These are phyloP conservation scores for Dipus sagitta DNA, from an alignment of 2,797 vertebrate genomes.

Conservation along the genomic window DNA sequence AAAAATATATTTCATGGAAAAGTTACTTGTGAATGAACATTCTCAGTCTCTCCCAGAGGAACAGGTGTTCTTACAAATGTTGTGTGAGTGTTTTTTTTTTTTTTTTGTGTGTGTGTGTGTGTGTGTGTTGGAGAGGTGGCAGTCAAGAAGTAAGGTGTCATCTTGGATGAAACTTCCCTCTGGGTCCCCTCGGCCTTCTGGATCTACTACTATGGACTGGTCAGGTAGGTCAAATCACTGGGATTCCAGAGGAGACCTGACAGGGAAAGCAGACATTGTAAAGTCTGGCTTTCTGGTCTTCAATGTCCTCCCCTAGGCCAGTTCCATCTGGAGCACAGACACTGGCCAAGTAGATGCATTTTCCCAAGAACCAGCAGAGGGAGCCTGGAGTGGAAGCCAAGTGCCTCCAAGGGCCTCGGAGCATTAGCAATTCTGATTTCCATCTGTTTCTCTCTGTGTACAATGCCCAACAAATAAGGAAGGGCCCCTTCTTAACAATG, in stretches of 20 bases:
- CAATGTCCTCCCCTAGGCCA: background rate
- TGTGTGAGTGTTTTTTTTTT: background rate
- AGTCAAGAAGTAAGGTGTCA: background rate
- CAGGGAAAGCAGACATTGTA: background rate
- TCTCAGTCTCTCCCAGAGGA: slow-evolving; percentile 14
- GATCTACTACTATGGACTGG: background rate
- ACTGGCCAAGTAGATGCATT: background rate
- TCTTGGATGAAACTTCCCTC: background rate
- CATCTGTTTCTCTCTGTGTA: slow-evolving; percentile 5
- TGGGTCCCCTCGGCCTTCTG: background rate
- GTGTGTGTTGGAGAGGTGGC: background rate
- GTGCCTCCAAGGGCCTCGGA: background rate
- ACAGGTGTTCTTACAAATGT: background rate
- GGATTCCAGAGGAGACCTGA: background rate
- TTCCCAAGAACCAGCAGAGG: slow-evolving; percentile 74
- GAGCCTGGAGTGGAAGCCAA: slow-evolving; percentile 62
- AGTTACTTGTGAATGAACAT: background rate
- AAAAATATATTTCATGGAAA: slow-evolving; percentile 28
- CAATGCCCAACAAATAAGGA: background rate
- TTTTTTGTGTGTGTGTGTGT: background rate
- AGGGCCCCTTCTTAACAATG: slow-evolving; percentile 15
- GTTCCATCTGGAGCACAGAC: background rate
- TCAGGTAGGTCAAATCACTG: background rate
- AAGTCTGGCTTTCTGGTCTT: background rate
- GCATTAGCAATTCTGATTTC: slow-evolving; percentile 50